These are phyloP conservation scores for Gulo gulo DNA, from an alignment of 2,113 vertebrate genomes.

Conservation along the genomic window DNA sequence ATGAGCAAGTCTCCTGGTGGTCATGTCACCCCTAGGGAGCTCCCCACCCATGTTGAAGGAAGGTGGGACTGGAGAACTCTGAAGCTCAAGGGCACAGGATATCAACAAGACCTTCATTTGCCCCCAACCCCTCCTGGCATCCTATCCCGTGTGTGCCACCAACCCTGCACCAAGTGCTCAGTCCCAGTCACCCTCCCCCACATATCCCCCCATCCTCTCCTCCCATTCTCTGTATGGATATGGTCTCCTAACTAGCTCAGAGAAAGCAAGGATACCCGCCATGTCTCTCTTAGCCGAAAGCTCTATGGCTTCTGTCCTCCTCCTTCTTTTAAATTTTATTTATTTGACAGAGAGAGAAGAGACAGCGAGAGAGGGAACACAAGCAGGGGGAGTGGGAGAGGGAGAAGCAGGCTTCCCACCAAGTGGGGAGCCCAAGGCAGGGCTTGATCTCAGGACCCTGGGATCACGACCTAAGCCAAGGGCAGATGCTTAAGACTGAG, in stretches of 20 bases:
- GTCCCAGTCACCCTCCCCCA: neutral
- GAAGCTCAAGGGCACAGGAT: neutral
- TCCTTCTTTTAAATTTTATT: neutral
- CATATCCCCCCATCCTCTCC: neutral
- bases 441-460: too few relatives aligned
- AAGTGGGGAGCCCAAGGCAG: too few relatives aligned
- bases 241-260: neutral
- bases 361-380: too few relatives aligned
- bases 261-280: neutral
- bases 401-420: too few relatives aligned
- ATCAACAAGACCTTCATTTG: neutral
- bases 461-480: too few relatives aligned
- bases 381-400: too few relatives aligned
- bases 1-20: neutral
- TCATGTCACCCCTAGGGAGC: too few relatives aligned
- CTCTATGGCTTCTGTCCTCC: neutral
- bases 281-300: neutral
- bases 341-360: too few relatives aligned
- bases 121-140: neutral
- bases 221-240: neutral
- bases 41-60: neutral
- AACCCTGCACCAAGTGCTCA: neutral
- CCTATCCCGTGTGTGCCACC: neutral
- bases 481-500: too few relatives aligned
- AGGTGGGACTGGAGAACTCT: neutral